Percentiles rank a stretch among this genome's conserved stretches.
phyloP scores from a whole-genome alignment of 64 coral and sea anemone species.

The Montipora cactus region DNA sequence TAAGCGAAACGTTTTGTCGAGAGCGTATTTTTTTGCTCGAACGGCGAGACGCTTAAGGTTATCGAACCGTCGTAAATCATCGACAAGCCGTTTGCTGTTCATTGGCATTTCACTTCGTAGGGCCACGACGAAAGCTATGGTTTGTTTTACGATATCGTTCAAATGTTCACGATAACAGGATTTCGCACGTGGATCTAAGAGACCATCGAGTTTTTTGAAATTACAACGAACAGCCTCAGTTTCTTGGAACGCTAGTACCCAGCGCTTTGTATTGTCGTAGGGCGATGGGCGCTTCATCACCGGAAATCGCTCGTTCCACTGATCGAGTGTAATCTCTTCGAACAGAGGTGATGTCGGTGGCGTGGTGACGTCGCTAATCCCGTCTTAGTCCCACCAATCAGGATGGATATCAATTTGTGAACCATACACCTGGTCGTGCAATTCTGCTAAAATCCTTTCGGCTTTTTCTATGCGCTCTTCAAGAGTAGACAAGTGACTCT shows the following conservation, averaged over 20 bases:
- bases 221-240: background rate
- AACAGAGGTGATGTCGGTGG: background rate
- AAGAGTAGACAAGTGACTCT: background rate
- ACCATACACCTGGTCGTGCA: background rate
- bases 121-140: background rate
- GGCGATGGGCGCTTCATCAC: background rate
- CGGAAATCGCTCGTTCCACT: background rate
- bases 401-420: background rate
- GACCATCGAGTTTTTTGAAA: background rate
- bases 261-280: background rate
- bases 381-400: background rate
- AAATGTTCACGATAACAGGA: background rate
- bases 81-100: background rate
- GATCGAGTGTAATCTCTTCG: background rate
- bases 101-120: background rate
- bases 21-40: background rate
- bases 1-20: no score
- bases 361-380: no score
- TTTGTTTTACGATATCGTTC: background rate
- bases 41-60: background rate
- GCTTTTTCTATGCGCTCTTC: background rate
- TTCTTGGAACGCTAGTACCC: background rate
- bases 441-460: background rate
- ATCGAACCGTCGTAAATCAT: background rate
- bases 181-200: background rate